phyloP scores from a whole-genome alignment of 2,888 invertebrate genomes.

The Caenorhabditis sp. region DNA sequence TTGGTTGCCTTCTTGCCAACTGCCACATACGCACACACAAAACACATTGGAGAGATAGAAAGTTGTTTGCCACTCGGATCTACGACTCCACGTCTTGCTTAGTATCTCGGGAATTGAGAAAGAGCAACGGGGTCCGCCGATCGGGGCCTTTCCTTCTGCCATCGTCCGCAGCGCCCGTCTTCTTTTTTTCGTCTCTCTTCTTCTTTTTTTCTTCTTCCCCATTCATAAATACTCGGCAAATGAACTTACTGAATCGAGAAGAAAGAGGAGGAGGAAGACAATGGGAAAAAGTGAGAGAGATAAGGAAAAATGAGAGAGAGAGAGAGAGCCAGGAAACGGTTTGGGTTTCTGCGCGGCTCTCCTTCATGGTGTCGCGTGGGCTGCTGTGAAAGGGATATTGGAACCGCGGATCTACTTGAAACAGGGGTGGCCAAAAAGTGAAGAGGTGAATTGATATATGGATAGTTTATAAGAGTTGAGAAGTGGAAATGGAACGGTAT shows the following conservation, averaged over 20 bases:
- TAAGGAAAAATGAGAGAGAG: slow-evolving; percentile 1
- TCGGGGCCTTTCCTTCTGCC: slow-evolving; percentile 37
- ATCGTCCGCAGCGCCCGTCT: slow-evolving; percentile 48
- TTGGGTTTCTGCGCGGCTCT: slow-evolving; percentile 40
- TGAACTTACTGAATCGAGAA: slow-evolving; percentile 59
- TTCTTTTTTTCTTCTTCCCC: slow-evolving; percentile 21
- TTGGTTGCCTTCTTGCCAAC: slow-evolving; percentile 57
- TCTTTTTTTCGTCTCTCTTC: slow-evolving; percentile 15
- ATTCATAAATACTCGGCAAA: slow-evolving; percentile 64
- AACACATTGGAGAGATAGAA: slow-evolving; percentile 57
- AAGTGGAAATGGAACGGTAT: slow-evolving; percentile 41
- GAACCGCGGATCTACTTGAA: slow-evolving; percentile 47
- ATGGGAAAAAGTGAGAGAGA: slow-evolving; percentile 12
- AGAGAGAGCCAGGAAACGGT: slow-evolving; percentile 47
- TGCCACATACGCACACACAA: slow-evolving; percentile 62
- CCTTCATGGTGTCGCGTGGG: slow-evolving; percentile 49
- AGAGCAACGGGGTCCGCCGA: slow-evolving; percentile 37
- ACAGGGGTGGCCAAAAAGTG: slow-evolving; percentile 36
- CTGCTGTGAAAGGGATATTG: slow-evolving; percentile 35
- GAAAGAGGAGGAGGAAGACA: slow-evolving; percentile 29
- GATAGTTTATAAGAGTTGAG: slow-evolving; percentile 46
- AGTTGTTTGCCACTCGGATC: slow-evolving; percentile 64
- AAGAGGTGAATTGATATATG: slow-evolving; percentile 12
- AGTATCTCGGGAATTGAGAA: slow-evolving; percentile 52
- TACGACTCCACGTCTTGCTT: slow-evolving; percentile 61